Evolutionary conservation across 2,888 invertebrate species (phyloP).

Genomic region (Blera fallax): DNA sequence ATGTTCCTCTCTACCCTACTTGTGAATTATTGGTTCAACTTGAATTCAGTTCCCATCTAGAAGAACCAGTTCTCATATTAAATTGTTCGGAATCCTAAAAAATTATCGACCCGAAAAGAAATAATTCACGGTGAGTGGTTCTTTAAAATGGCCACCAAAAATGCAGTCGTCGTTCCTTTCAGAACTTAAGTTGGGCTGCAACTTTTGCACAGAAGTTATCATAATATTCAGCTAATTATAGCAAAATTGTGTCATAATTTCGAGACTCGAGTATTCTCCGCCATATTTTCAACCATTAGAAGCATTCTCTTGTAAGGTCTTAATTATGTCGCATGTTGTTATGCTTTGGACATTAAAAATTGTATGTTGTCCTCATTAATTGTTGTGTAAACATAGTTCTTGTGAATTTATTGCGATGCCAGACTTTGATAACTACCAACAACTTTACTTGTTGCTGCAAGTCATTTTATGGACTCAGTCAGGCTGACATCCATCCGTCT

Average conservation of each 20-base stretch:
- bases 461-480: constrained; percentile 10
- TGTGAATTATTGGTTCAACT: constrained; percentile 33
- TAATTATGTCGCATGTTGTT: constrained; percentile 31
- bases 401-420: constrained; percentile 41
- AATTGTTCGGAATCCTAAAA: constrained; percentile 15
- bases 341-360: not conserved
- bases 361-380: constrained; percentile 27
- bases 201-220: not conserved
- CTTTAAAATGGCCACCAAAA: constrained; percentile 16
- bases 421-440: constrained; percentile 15
- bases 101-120: not conserved
- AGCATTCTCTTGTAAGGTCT: constrained; percentile 9
- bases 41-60: not conserved
- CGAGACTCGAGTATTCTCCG: not conserved
- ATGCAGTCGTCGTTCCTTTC: not conserved
- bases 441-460: not conserved
- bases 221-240: not conserved
- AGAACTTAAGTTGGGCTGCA: not conserved
- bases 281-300: not conserved
- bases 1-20: constrained; percentile 16
- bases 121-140: not conserved
- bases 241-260: constrained; percentile 8
- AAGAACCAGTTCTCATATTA: not conserved
- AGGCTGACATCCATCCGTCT: constrained; percentile 56
- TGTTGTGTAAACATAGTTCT: constrained; percentile 44